Evolutionary conservation across 2,797 vertebrate genomes (phyloP).

Genomic region (Uromys caudimaculatus): DNA sequence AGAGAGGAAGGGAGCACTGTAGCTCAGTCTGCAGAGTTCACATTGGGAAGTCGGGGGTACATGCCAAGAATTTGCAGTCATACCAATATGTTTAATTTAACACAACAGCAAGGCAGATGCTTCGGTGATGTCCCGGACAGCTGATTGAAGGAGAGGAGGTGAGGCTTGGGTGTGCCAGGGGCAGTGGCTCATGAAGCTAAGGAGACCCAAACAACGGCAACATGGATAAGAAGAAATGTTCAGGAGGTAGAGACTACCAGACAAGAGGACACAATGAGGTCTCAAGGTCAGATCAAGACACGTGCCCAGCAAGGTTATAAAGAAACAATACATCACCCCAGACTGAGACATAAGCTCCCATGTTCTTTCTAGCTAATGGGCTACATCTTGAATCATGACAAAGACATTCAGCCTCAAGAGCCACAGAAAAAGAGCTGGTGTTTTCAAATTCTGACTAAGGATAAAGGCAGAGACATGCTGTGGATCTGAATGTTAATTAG

Average conservation of each 20-base stretch:
- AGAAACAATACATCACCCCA: background rate
- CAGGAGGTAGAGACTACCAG: background rate
- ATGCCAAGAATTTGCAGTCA: background rate
- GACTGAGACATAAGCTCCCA: background rate
- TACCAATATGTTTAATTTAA: background rate
- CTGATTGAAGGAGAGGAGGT: fast-evolving
- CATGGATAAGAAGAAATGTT: background rate
- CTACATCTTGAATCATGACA: background rate
- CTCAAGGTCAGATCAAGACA: background rate
- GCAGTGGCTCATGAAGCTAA: background rate
- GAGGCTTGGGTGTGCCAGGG: background rate
- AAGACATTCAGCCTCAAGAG: background rate
- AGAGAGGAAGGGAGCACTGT: background rate
- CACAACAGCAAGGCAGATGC: background rate
- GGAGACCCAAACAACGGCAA: background rate
- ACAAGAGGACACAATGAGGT: background rate
- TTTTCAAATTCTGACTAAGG: background rate
- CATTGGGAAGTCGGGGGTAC: background rate
- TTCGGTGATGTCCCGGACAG: background rate
- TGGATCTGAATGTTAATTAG: background rate
- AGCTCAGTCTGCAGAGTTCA: background rate
- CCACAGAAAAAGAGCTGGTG: background rate
- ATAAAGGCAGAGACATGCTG: background rate
- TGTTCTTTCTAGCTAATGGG: background rate
- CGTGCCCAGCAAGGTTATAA: background rate